These are phyloP conservation scores for Seira sanloemensis DNA, from an alignment of 2,888 invertebrate species.

Conservation along the genomic window DNA sequence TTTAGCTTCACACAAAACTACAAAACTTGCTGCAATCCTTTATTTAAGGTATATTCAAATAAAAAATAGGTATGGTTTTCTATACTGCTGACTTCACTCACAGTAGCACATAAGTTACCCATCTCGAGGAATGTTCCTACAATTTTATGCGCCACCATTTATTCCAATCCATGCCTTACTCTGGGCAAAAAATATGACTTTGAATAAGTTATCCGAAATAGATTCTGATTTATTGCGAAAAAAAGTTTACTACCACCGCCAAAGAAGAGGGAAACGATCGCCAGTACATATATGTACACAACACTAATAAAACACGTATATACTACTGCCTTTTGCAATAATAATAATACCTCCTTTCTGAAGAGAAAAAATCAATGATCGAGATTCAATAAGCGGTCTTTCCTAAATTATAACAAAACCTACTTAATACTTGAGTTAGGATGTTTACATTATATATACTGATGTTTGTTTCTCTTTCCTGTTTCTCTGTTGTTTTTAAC, in stretches of 20 bases:
- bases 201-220: conserved; percentile 46
- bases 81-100: neutral
- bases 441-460: too few relatives aligned
- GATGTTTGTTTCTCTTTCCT: too few relatives aligned
- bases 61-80: neutral
- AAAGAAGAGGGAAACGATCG: neutral
- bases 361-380: conserved; percentile 16
- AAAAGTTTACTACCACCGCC: neutral
- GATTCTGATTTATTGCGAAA: conserved; percentile 58
- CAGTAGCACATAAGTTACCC: neutral
- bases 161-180: neutral
- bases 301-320: too few relatives aligned
- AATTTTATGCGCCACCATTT: neutral
- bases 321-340: too few relatives aligned
- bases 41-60: too few relatives aligned
- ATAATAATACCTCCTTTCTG: too few relatives aligned
- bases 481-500: too few relatives aligned
- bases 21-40: too few relatives aligned
- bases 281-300: too few relatives aligned
- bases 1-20: conserved; percentile 15
- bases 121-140: neutral
- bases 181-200: conserved; percentile 17
- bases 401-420: neutral
- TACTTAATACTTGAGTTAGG: too few relatives aligned
- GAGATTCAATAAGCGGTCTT: neutral